A percentile compares a stretch with the other conserved stretches of the same genome.
phyloP scores from a whole-genome alignment of 2,888 invertebrate genomes.

The Crocallis elinguaria region DNA sequence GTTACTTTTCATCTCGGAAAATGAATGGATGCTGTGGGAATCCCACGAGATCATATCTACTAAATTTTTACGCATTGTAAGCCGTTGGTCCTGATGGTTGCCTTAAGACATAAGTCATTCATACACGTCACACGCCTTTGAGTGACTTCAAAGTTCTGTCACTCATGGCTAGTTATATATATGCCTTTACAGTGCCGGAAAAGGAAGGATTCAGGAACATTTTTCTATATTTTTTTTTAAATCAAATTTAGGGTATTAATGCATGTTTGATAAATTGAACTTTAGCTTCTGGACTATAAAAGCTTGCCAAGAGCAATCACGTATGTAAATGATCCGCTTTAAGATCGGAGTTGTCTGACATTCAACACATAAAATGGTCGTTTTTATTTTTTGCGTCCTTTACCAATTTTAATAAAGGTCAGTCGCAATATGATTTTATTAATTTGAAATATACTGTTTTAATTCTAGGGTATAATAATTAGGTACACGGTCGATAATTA shows the following conservation, averaged over 20 bases:
- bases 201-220: too few species aligned
- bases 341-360: conserved; percentile 28
- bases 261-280: background rate
- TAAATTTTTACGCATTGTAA: too few species aligned
- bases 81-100: too few species aligned
- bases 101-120: too few species aligned
- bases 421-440: conserved; percentile 13
- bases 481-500: conserved; percentile 9
- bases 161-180: too few species aligned
- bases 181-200: too few species aligned
- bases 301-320: conserved; percentile 26
- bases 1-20: too few species aligned
- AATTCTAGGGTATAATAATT: conserved; percentile 16
- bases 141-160: too few species aligned
- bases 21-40: too few species aligned
- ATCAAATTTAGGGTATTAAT: background rate
- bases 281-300: conserved; percentile 30
- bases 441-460: conserved; percentile 16
- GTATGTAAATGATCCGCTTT: conserved; percentile 29
- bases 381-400: conserved; percentile 30
- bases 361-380: conserved; percentile 23
- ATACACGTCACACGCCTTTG: too few species aligned
- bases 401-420: conserved; percentile 27
- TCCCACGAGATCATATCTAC: too few species aligned
- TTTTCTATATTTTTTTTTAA: background rate